Base-by-base conservation (phyloP, 2,113 vertebrate genomes). In the Cacatua alba region DNA sequence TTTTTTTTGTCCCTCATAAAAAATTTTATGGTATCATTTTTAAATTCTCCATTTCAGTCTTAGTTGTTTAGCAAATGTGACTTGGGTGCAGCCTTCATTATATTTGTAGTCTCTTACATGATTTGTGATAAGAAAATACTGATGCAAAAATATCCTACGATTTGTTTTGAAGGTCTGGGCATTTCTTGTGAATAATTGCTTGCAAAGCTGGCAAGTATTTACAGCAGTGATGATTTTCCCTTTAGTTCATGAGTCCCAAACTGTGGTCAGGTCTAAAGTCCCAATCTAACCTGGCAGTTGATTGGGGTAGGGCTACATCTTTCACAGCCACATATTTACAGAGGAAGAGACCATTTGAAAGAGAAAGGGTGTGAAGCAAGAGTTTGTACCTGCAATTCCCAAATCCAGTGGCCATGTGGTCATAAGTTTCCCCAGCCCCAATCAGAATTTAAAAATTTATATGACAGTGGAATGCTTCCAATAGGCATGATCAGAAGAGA, bases 401-500 rank as follows among this genome's bases (percentile, higher is more conserved):
- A 69, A 74, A 86, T 65, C 35, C 20, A n/a, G 11, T 25, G 39
- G 35, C 15, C 13, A 24, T 37, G 9, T 13, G 37, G 17, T 28
- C 17, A 82, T 10, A n/a, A 3, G 12, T 87, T 51, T 31, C 12
- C 13, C 5, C 28, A 86, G 2, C 8, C 28, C 5, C 8, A 60
- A 24, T 48, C n/a, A 69, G 57, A 94, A 94, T 72, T 71, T 53
- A 94, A 95, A 74, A 80, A 81, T 76, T 82, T 87, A 60, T 71
- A 51, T 59, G 41, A 35, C 16, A 55, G 28, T 83, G 55, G 31
- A 88, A 78, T 74, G 67, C 18, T 33, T 91, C 60, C 83, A 92
- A 67, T 13, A 51, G 3, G 4, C n/a, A 37, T 43, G 35, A 86
- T 81, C 46, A 55, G 31, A 77, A 74, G 15, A 92, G 6, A 18